Evolutionary conservation across 2,113 vertebrate genomes (phyloP).

Genomic region (Mesitornis unicolor): DNA sequence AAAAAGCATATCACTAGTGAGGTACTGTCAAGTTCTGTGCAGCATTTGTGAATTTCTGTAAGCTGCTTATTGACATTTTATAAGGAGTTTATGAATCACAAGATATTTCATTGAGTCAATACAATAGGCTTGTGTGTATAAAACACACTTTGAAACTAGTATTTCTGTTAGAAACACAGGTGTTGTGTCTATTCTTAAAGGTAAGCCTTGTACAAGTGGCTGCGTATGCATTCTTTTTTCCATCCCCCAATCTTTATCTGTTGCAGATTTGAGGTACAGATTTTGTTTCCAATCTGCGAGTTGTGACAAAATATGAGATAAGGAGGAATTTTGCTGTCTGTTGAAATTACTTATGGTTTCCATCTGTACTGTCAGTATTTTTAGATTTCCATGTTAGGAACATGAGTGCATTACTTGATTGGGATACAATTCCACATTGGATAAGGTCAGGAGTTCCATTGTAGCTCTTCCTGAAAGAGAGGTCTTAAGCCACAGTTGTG

Average conservation of each 20-base stretch:
- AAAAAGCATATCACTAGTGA: not conserved
- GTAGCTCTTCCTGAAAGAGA: not conserved
- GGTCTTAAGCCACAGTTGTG: not conserved
- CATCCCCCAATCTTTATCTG: not conserved
- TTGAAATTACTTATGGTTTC: conserved; percentile 20
- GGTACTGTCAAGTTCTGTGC: not conserved
- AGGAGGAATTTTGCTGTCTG: not conserved
- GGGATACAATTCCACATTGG: not conserved
- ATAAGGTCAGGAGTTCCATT: not conserved
- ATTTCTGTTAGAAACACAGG: not conserved
- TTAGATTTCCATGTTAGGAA: not conserved
- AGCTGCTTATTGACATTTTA: not conserved
- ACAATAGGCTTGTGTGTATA: not conserved
- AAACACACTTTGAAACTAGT: not conserved
- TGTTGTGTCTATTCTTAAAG: not conserved
- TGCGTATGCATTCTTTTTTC: not conserved
- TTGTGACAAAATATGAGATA: not conserved
- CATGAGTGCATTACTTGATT: not conserved
- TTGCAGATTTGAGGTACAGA: not conserved
- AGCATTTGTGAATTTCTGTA: not conserved
- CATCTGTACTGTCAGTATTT: not conserved
- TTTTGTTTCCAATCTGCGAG: not conserved
- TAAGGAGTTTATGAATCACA: not conserved
- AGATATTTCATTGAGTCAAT: not conserved
- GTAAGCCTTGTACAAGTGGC: not conserved